A percentile compares a stretch with the other conserved stretches of the same genome.
phyloP scores from a whole-genome alignment of 64 coral and sea anemone genomes.

The Porites australiensis region DNA sequence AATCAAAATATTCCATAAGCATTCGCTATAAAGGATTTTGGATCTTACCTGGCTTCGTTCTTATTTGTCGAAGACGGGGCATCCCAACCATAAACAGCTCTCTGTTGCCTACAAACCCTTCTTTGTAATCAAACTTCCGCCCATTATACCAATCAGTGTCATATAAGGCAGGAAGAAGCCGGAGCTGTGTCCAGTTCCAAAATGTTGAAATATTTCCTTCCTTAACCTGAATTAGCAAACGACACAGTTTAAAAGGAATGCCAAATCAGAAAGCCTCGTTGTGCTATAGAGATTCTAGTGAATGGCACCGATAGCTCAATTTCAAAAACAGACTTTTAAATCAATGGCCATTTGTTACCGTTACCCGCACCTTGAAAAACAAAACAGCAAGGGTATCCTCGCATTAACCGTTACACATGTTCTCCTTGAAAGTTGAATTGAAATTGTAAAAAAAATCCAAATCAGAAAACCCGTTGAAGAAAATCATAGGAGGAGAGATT shows the following conservation, averaged over 20 bases:
- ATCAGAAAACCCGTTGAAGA: no score
- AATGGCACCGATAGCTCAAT: no score
- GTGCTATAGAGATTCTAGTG: no score
- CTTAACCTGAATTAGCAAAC: background rate
- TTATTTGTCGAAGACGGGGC: slow-evolving; percentile 62
- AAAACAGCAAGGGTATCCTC: no score
- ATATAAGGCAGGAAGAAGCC: slow-evolving; percentile 25
- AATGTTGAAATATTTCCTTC: slow-evolving; percentile 50
- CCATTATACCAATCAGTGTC: slow-evolving; percentile 62
- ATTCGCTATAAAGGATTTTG: background rate
- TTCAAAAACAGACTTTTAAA: no score
- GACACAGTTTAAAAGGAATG: background rate
- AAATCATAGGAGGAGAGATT: no score
- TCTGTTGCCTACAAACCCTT: slow-evolving; percentile 56
- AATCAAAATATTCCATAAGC: background rate
- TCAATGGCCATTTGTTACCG: no score
- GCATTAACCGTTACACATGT: no score
- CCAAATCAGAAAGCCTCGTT: no score
- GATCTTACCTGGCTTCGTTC: slow-evolving; percentile 15
- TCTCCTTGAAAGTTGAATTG: no score
- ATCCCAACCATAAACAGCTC: slow-evolving; percentile 67
- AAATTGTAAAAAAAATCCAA: no score
- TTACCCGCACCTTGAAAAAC: no score
- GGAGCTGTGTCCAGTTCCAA: slow-evolving; percentile 47
- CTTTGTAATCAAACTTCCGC: slow-evolving; percentile 27